Evolutionary conservation across 2,888 invertebrate genomes (phyloP).

Genomic region (Andrena bicolor): DNA sequence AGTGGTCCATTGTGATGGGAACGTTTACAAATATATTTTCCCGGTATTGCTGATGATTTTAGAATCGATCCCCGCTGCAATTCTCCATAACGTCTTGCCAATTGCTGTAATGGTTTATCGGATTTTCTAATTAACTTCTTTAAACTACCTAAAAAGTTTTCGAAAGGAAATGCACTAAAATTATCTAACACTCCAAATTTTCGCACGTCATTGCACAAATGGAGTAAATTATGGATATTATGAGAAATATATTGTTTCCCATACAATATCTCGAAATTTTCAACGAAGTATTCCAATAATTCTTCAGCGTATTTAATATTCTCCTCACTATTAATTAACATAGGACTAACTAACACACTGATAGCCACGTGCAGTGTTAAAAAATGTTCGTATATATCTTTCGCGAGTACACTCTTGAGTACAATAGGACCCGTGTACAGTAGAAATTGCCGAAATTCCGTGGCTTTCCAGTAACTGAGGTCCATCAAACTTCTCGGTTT

Average conservation of each 20-base stretch:
- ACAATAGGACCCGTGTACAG: background rate
- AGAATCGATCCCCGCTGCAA: too few species aligned
- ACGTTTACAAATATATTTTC: too few species aligned
- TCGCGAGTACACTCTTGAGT: background rate
- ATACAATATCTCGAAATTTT: background rate
- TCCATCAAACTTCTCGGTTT: background rate
- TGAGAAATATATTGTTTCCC: conserved; percentile 1
- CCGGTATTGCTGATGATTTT: too few species aligned
- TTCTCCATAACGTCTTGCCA: background rate
- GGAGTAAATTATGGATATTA: background rate
- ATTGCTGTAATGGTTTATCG: background rate
- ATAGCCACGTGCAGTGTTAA: background rate
- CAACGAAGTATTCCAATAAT: background rate
- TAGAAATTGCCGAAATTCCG: background rate
- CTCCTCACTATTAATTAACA: background rate
- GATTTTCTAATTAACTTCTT: background rate
- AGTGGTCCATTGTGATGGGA: too few species aligned
- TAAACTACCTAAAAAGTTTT: background rate
- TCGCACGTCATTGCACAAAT: background rate
- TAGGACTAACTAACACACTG: background rate
- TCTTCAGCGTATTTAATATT: background rate
- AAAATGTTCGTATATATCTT: background rate
- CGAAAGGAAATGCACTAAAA: background rate
- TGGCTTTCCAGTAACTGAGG: background rate
- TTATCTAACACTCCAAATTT: background rate